phyloP scores from a whole-genome alignment of 1,140 invertebrate genomes.

The Mamestra configurata region DNA sequence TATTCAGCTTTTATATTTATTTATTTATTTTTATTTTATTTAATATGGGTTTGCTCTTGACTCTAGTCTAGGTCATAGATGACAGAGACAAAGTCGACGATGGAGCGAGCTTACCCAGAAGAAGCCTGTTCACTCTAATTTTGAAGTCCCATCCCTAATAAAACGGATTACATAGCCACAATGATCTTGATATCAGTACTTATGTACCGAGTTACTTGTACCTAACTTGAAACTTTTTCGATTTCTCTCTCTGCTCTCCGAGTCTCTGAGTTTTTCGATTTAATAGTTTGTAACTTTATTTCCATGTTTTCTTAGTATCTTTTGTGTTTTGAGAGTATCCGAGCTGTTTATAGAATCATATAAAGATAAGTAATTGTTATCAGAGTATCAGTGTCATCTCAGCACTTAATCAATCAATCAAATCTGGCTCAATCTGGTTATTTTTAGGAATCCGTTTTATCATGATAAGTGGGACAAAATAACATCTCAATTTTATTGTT shows the following conservation, averaged over 20 bases:
- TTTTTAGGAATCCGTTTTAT: not conserved
- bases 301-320: not conserved
- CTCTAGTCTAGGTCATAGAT: too few species aligned
- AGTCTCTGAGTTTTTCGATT: constrained; percentile 24
- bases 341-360: not conserved
- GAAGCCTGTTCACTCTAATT: too few species aligned
- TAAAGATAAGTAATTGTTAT: not conserved
- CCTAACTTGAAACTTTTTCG: constrained; percentile 46
- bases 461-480: not conserved
- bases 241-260: not conserved
- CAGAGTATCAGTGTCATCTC: not conserved
- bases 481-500: not conserved
- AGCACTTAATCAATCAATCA: not conserved
- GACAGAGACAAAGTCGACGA: too few species aligned
- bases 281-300: constrained; percentile 32
- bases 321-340: not conserved
- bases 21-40: too few species aligned
- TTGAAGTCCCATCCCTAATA: constrained; percentile 30
- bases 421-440: not conserved
- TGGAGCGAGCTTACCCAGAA: too few species aligned
- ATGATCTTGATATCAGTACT: constrained; percentile 26
- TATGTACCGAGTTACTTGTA: not conserved
- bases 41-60: too few species aligned
- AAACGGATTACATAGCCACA: constrained; percentile 30
- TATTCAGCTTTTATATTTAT: too few species aligned